Conservation (phyloP, 2,888 invertebrate species). For the Mesorhabditis spiculigera region DNA sequence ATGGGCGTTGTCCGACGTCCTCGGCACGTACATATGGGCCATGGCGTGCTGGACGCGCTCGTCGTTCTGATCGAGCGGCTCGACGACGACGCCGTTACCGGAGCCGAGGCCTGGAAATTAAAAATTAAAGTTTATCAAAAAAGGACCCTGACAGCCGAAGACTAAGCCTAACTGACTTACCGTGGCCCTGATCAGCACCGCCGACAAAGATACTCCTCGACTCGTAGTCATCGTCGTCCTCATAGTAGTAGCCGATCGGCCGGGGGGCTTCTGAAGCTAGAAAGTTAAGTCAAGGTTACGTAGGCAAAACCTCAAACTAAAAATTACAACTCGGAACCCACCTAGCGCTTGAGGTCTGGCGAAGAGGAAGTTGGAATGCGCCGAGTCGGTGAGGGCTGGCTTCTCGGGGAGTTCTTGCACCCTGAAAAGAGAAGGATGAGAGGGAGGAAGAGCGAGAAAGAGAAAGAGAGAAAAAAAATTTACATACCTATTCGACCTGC, state of each 20-base stretch:
- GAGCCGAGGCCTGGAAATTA: slow-evolving; percentile 1
- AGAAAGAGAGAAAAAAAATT: neutral
- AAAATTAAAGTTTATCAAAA: slow-evolving; percentile 5
- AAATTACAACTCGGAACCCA: neutral
- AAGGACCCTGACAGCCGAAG: slow-evolving; percentile 5
- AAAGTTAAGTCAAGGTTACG: neutral
- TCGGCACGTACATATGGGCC: neutral
- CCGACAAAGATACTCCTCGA: slow-evolving; percentile 47
- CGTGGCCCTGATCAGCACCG: slow-evolving; percentile 12
- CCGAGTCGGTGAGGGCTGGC: slow-evolving; percentile 13
- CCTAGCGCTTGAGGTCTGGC: slow-evolving; percentile 11
- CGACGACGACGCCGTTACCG: slow-evolving; percentile 11
- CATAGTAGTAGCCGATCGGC: slow-evolving; percentile 57
- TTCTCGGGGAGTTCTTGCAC: slow-evolving; percentile 14
- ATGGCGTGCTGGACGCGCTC: neutral
- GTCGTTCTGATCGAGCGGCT: slow-evolving; percentile 6
- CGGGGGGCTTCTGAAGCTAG: slow-evolving; percentile 34
- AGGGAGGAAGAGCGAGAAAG: neutral
- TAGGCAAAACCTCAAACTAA: neutral
- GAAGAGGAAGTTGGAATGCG: slow-evolving; percentile 30
- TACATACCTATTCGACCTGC: slow-evolving; percentile 35
- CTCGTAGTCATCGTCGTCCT: slow-evolving; percentile 57
- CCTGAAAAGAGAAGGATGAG: neutral
- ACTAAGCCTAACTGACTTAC: neutral
- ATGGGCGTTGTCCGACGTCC: neutral